Evolutionary conservation across 2,113 vertebrate genomes (phyloP).

Genomic region (Cichladusa arquata): DNA sequence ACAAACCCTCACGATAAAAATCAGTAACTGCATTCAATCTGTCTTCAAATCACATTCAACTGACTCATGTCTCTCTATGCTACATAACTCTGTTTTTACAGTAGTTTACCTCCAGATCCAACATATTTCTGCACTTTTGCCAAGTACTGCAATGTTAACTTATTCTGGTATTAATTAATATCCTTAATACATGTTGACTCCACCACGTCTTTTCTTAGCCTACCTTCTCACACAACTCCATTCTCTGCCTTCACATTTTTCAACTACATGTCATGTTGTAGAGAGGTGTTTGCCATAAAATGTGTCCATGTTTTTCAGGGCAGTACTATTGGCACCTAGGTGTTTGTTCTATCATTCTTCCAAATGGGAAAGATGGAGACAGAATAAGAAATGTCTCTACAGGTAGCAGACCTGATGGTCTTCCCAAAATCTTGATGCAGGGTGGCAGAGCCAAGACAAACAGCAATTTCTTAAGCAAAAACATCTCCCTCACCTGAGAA

Average conservation of each 20-base stretch:
- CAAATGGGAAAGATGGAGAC: not conserved
- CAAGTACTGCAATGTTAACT: not conserved
- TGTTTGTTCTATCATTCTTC: not conserved
- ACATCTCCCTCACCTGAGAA: not conserved
- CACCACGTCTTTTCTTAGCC: not conserved
- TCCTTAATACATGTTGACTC: not conserved
- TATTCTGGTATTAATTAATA: not conserved
- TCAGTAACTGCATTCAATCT: not conserved
- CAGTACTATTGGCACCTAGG: fast-evolving
- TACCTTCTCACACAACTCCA: not conserved
- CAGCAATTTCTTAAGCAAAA: not conserved
- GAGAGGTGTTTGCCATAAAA: not conserved
- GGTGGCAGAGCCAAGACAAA: not conserved
- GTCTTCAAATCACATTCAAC: not conserved
- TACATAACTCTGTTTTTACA: not conserved
- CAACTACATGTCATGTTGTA: not conserved
- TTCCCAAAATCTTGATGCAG: not conserved
- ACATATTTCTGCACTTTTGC: not conserved
- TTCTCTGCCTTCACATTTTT: not conserved
- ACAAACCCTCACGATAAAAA: not conserved
- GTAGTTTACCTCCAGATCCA: not conserved
- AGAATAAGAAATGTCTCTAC: not conserved
- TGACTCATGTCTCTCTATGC: not conserved
- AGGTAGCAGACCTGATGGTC: not conserved
- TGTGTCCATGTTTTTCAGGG: not conserved